phyloP scores from a whole-genome alignment of 2,888 invertebrate genomes.

The Lagria hirta region DNA sequence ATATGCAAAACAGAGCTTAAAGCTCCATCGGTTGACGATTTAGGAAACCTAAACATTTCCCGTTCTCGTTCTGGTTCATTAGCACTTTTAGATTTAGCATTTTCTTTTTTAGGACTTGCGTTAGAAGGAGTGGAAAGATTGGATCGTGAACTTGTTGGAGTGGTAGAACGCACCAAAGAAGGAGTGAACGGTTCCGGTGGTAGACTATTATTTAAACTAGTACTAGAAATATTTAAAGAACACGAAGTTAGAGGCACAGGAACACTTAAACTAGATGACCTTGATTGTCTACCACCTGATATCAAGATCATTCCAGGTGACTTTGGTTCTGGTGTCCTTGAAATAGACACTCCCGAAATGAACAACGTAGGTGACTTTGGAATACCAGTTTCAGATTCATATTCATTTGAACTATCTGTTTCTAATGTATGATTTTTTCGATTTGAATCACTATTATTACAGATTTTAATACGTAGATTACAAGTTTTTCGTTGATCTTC shows the following conservation, averaged over 20 bases:
- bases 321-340: slow-evolving; percentile 58
- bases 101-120: slow-evolving; percentile 45
- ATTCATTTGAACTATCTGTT: slow-evolving; percentile 58
- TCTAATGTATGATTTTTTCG: slow-evolving; percentile 48
- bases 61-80: slow-evolving; percentile 58
- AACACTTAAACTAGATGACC: slow-evolving; percentile 58
- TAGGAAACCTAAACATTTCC: slow-evolving; percentile 58
- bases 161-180: slow-evolving; percentile 50
- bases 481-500: slow-evolving; percentile 45
- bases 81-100: slow-evolving; percentile 56
- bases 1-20: slow-evolving; percentile 61
- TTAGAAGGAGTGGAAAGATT: slow-evolving; percentile 45
- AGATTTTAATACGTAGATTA: slow-evolving; percentile 53
- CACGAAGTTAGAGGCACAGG: slow-evolving; percentile 52
- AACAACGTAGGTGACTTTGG: slow-evolving; percentile 61
- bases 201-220: slow-evolving; percentile 47
- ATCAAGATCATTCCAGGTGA: slow-evolving; percentile 50
- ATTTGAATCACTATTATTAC: slow-evolving; percentile 44
- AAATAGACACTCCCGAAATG: slow-evolving; percentile 61
- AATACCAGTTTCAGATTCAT: slow-evolving; percentile 61
- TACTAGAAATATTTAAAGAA: slow-evolving; percentile 50
- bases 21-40: slow-evolving; percentile 61
- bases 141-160: slow-evolving; percentile 47
- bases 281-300: slow-evolving; percentile 53
- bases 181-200: slow-evolving; percentile 52